A percentile compares a stretch with the other conserved stretches of the same genome.
Evolutionary conservation across 2,888 invertebrate genomes (phyloP).

Genomic region (Spilarctia lutea): DNA sequence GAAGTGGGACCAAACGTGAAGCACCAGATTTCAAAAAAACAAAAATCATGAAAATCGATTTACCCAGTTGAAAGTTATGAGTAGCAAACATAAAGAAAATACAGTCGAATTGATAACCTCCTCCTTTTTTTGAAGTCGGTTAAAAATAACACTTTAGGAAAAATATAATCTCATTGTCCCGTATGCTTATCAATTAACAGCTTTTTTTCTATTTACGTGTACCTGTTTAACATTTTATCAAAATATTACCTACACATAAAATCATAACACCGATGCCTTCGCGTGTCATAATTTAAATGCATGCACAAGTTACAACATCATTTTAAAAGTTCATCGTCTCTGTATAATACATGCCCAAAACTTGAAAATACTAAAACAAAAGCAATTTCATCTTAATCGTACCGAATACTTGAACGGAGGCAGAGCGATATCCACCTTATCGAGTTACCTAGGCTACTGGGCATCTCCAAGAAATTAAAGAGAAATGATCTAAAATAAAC

Average conservation of each 20-base stretch:
- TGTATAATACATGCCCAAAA: constrained; percentile 56
- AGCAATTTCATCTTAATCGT: constrained; percentile 82
- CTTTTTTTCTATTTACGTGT: not conserved
- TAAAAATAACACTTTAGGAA: too few relatives aligned
- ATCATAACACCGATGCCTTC: not conserved
- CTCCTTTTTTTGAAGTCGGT: too few relatives aligned
- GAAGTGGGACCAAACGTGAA: too few relatives aligned
- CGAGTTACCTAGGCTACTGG: constrained; percentile 87
- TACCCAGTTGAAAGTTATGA: too few relatives aligned
- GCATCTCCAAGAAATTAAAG: constrained; percentile 61
- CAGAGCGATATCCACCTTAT: constrained; percentile 84
- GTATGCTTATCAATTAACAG: not conserved
- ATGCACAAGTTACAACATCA: constrained; percentile 45
- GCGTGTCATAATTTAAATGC: constrained; percentile 23
- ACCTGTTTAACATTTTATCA: not conserved
- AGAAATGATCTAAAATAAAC: constrained; percentile 57
- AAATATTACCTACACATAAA: not conserved
- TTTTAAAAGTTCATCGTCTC: constrained; percentile 47
- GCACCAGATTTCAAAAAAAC: too few relatives aligned
- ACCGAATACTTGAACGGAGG: constrained; percentile 82
- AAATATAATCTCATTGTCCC: not conserved
- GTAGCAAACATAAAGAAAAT: too few relatives aligned
- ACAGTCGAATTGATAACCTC: too few relatives aligned
- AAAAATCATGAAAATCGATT: too few relatives aligned
- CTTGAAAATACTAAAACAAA: constrained; percentile 76